Evolutionary conservation across 2,113 vertebrate genomes (phyloP).

Genomic region (Callospermophilus lateralis): DNA sequence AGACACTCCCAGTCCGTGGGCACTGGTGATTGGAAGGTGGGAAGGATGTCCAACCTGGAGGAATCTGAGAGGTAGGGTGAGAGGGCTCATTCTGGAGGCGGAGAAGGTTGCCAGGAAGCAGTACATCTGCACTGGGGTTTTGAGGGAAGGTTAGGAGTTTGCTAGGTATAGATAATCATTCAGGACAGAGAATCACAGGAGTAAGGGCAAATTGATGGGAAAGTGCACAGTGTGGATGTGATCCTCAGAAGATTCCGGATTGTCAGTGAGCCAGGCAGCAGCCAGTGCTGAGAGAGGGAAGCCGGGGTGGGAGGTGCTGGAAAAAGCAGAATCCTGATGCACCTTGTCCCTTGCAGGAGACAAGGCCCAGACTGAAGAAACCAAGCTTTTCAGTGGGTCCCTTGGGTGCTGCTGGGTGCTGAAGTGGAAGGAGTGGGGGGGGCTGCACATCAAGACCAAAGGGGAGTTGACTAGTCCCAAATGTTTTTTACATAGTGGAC

Average conservation of each 20-base stretch:
- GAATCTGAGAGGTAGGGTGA: neutral
- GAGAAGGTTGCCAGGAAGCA: neutral
- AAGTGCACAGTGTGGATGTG: neutral
- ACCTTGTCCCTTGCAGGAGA: neutral
- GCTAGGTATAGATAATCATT: neutral
- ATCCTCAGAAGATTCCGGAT: neutral
- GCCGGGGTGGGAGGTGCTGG: neutral
- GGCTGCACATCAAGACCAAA: neutral
- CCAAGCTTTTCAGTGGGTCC: neutral
- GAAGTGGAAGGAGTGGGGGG: neutral
- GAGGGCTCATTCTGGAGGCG: neutral
- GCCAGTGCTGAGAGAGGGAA: neutral
- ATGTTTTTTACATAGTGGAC: neutral
- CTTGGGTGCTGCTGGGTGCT: neutral
- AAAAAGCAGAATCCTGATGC: too few species aligned
- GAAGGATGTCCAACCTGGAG: neutral
- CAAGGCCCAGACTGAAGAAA: neutral
- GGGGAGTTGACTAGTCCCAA: neutral
- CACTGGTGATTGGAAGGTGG: neutral
- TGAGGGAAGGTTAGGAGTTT: constrained; percentile 27
- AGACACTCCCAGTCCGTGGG: neutral
- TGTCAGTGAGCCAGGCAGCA: neutral
- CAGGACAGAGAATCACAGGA: neutral
- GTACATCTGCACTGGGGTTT: neutral
- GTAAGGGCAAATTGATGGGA: neutral